phyloP scores from a whole-genome alignment of 2,113 vertebrate species.

The Bothrops jararaca region DNA sequence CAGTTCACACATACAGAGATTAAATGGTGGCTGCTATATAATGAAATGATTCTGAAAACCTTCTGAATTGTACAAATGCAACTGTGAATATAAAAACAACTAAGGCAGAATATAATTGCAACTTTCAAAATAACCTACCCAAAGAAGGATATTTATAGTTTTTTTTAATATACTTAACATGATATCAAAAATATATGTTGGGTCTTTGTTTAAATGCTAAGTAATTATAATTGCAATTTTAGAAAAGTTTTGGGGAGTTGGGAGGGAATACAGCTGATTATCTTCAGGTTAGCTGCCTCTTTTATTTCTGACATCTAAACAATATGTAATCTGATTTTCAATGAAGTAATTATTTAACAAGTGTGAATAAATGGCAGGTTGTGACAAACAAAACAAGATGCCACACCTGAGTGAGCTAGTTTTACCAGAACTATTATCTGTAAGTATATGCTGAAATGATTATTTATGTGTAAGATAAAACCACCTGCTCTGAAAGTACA shows the following conservation, averaged over 20 bases:
- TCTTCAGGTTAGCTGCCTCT: slow-evolving; percentile 56
- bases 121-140: neutral
- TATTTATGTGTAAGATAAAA: slow-evolving; percentile 65
- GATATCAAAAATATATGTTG: slow-evolving; percentile 19
- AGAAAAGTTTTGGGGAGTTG: neutral
- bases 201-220: slow-evolving; percentile 27
- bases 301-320: slow-evolving; percentile 68
- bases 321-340: slow-evolving; percentile 73
- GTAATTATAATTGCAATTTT: slow-evolving; percentile 28
- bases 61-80: neutral
- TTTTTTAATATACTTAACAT: neutral
- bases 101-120: neutral
- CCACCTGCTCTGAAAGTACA: slow-evolving; percentile 57
- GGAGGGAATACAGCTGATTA: slow-evolving; percentile 32
- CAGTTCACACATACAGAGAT: neutral
- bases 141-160: neutral
- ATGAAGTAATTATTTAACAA: slow-evolving; percentile 66
- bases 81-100: neutral
- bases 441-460: slow-evolving; percentile 63
- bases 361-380: slow-evolving; percentile 54
- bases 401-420: slow-evolving; percentile 70
- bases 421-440: slow-evolving; percentile 64
- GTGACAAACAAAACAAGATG: slow-evolving; percentile 63
- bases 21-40: neutral
- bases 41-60: neutral